Evolutionary conservation across 2,113 vertebrate species (phyloP).

Genomic region (Porphyrio hochstetteri): DNA sequence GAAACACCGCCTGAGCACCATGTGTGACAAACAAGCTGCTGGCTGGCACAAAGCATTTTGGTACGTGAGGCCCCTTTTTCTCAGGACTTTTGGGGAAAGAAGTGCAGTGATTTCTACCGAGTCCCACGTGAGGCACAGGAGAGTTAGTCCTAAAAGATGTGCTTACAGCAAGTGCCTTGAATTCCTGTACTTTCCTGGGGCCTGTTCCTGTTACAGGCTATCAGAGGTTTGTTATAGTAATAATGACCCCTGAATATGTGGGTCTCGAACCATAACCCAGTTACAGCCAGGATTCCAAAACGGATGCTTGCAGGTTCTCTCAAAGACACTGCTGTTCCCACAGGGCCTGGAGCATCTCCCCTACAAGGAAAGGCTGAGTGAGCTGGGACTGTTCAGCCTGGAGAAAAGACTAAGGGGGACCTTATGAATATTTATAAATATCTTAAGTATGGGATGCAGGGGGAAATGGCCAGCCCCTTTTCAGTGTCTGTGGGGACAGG

Average conservation of each 20-base stretch:
- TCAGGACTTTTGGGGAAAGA: background rate
- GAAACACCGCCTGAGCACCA: background rate
- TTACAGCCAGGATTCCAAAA: background rate
- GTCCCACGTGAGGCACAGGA: accelerated
- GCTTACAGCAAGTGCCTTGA: background rate
- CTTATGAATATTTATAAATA: no score
- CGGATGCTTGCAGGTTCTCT: background rate
- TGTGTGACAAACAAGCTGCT: background rate
- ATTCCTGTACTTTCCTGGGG: background rate
- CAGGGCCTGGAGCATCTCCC: no score
- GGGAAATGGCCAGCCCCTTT: no score
- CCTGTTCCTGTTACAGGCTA: background rate
- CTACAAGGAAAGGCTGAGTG: no score
- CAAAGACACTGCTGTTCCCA: background rate
- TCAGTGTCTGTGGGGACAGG: no score
- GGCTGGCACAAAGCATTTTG: background rate
- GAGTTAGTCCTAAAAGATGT: background rate
- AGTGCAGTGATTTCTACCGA: background rate
- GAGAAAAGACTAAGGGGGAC: no score
- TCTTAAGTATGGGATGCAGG: no score
- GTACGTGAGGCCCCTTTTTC: background rate
- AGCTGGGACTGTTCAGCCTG: no score
- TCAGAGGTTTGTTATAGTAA: background rate
- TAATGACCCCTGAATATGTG: background rate
- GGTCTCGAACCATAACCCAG: background rate